A percentile compares a stretch with the other conserved stretches of the same genome.
phyloP scores from a whole-genome alignment of 1,140 invertebrate genomes.

The Tribolium castaneum region DNA sequence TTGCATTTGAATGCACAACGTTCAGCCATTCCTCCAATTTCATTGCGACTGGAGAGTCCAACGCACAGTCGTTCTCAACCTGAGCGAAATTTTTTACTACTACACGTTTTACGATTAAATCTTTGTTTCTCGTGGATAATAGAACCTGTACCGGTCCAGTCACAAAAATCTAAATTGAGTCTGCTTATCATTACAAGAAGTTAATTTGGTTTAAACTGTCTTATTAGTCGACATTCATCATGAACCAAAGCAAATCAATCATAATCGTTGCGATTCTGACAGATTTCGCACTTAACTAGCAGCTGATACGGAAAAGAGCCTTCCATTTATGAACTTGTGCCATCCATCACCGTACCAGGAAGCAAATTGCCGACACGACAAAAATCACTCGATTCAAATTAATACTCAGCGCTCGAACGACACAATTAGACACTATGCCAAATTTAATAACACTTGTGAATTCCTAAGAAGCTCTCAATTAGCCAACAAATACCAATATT shows the following conservation, averaged over 20 bases:
- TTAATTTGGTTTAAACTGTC: constrained; percentile 9
- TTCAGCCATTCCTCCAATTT: neutral
- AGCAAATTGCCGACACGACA: constrained; percentile 2
- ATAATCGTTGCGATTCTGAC: constrained; percentile 37
- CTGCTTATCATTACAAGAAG: neutral
- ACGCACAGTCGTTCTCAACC: neutral
- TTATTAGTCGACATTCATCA: constrained; percentile 29
- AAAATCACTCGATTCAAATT: constrained; percentile 4
- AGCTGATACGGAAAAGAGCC: constrained; percentile 10
- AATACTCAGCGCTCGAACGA: neutral
- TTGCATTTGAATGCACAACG: constrained; percentile 19
- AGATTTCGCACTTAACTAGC: constrained; percentile 43
- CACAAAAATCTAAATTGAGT: neutral
- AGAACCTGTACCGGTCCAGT: neutral
- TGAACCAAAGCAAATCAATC: neutral
- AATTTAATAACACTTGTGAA: constrained; percentile 16
- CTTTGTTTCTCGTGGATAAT: neutral
- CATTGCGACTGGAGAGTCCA: neutral
- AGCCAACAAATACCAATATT: constrained; percentile 18
- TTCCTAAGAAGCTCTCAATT: constrained; percentile 5
- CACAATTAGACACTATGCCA: neutral
- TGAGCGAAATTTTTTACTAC: neutral
- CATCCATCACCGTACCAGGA: constrained; percentile 44
- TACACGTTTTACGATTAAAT: neutral
- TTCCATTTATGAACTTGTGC: constrained; percentile 41